Percentiles rank a stretch among this genome's conserved stretches.
phyloP scores from a whole-genome alignment of 2,888 invertebrate genomes.

The Steromphala cineraria region DNA sequence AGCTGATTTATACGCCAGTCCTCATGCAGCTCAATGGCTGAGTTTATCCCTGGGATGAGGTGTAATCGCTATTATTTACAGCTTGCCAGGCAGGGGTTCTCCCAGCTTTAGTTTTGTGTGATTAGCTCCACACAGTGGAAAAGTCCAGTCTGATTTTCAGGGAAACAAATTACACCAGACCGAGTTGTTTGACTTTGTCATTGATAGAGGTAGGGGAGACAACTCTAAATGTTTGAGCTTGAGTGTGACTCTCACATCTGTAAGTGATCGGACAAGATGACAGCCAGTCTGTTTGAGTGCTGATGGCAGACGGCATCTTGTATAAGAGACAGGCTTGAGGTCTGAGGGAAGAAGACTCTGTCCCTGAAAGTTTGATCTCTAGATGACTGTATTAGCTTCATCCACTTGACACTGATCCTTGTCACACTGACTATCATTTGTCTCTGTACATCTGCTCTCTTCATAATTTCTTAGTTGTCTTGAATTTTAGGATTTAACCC shows the following conservation, averaged over 20 bases:
- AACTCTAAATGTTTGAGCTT: not conserved
- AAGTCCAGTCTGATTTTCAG: not conserved
- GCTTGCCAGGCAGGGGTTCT: not conserved
- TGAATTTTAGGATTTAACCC: too few species aligned
- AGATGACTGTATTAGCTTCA: too few species aligned
- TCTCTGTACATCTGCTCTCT: too few species aligned
- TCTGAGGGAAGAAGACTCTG: too few species aligned
- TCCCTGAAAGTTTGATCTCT: too few species aligned
- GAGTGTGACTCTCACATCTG: not conserved
- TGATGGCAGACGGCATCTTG: too few species aligned
- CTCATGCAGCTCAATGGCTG: not conserved
- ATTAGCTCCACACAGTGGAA: not conserved
- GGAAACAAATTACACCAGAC: not conserved
- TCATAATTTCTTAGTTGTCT: too few species aligned
- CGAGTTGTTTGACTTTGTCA: conserved; percentile 3
- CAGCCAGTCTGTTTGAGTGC: not conserved
- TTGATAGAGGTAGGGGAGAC: not conserved
- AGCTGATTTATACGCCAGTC: conserved; percentile 1
- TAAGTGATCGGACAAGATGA: not conserved
- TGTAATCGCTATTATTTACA: conserved; percentile 4
- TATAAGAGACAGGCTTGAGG: too few species aligned
- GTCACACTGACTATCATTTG: too few species aligned
- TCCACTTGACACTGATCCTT: too few species aligned
- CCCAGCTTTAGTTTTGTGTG: not conserved
- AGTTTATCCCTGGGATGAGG: not conserved